Evolutionary conservation across 2,888 invertebrate genomes (phyloP).

Genomic region (Oxycera nigricornis): DNA sequence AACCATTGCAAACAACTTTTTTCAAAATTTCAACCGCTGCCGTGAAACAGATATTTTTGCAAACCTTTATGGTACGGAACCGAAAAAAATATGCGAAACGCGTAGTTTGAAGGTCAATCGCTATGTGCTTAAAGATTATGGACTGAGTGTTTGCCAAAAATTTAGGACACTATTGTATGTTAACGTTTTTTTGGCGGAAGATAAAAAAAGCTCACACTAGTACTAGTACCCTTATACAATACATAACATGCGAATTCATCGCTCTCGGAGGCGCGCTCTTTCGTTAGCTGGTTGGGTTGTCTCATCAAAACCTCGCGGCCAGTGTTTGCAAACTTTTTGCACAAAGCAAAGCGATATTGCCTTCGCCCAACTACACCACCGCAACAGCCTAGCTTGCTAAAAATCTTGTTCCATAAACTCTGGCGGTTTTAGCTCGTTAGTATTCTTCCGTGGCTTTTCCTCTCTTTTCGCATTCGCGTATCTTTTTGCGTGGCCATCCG

Average conservation of each 20-base stretch:
- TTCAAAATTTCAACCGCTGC: neutral
- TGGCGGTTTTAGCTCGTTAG: constrained; percentile 1
- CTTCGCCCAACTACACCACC: neutral
- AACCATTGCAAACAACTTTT: neutral
- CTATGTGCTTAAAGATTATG: constrained; percentile 39
- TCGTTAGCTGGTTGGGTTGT: too few species aligned
- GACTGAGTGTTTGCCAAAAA: constrained; percentile 43
- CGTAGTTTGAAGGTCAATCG: constrained; percentile 46
- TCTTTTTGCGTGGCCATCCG: constrained; percentile 26
- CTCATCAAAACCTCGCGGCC: neutral
- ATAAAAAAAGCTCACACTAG: constrained; percentile 43
- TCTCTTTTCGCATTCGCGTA: constrained; percentile 7
- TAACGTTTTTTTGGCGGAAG: constrained; percentile 45
- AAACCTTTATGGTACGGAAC: neutral
- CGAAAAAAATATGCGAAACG: constrained; percentile 34
- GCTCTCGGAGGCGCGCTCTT: constrained; percentile 35
- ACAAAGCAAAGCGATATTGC: neutral
- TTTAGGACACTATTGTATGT: constrained; percentile 46
- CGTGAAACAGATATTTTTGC: constrained; percentile 20
- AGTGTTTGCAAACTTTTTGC: constrained; percentile 35
- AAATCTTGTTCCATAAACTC: constrained; percentile 20
- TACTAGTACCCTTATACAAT: constrained; percentile 37
- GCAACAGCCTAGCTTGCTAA: neutral
- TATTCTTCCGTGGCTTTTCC: neutral
- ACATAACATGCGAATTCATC: constrained; percentile 22